These are phyloP conservation scores for Malurus leucopterus DNA, from an alignment of 2,797 vertebrate genomes.

Conservation along the genomic window DNA sequence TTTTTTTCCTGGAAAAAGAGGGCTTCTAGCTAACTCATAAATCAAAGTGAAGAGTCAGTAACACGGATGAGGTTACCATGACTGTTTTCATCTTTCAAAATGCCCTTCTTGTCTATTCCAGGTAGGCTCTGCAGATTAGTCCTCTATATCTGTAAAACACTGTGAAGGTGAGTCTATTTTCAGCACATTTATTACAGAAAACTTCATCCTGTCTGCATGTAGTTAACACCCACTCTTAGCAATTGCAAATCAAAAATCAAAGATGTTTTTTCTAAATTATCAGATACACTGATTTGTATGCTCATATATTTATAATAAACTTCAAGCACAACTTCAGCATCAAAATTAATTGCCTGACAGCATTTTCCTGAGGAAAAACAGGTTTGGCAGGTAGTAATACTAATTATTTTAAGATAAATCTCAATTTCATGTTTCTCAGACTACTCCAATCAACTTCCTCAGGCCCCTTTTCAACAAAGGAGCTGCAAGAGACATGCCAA, in stretches of 20 bases:
- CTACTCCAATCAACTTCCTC: not conserved
- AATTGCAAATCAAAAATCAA: not conserved
- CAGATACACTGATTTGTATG: not conserved
- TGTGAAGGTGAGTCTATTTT: not conserved
- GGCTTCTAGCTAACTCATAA: not conserved
- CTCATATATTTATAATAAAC: not conserved
- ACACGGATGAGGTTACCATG: not conserved
- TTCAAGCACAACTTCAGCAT: not conserved
- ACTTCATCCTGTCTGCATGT: not conserved
- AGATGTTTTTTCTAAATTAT: not conserved
- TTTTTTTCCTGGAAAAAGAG: not conserved
- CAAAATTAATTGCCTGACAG: not conserved
- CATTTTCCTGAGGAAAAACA: not conserved
- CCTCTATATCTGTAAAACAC: not conserved
- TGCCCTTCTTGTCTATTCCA: not conserved
- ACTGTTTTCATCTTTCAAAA: not conserved
- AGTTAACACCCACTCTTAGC: not conserved
- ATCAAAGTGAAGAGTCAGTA: not conserved
- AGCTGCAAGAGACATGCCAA: not conserved
- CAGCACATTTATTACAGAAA: not conserved
- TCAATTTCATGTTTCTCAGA: not conserved
- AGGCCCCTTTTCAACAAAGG: not conserved
- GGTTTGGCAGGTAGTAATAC: not conserved
- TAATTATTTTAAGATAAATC: not conserved
- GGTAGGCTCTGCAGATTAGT: not conserved